These are phyloP conservation scores for Silurus asotus DNA, from an alignment of 2,113 vertebrate genomes.

Conservation along the genomic window DNA sequence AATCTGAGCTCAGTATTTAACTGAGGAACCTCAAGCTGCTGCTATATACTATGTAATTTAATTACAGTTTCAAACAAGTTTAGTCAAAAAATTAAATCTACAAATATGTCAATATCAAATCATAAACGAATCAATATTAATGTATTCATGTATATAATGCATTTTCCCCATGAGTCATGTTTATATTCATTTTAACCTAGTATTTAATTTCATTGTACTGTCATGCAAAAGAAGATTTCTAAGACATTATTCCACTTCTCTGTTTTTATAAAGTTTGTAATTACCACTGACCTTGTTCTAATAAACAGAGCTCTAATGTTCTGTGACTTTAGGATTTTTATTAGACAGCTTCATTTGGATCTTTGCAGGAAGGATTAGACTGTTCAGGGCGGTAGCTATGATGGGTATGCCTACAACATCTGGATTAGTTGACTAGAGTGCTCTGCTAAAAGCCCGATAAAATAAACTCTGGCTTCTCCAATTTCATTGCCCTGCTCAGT, in stretches of 20 bases:
- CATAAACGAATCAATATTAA: neutral
- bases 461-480: constrained; percentile 91
- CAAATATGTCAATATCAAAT: neutral
- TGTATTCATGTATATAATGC: neutral
- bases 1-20: neutral
- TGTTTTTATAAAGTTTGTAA: neutral
- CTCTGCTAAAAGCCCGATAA: constrained; percentile 87
- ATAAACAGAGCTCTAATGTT: neutral
- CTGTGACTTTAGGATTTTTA: constrained; percentile 62
- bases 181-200: neutral
- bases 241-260: neutral
- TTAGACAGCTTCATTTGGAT: constrained; percentile 73
- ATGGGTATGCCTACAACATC: constrained; percentile 71
- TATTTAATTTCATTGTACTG: neutral
- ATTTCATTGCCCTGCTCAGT: constrained; percentile 84
- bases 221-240: neutral
- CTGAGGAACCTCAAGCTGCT: neutral
- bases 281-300: neutral
- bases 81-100: constrained; percentile 4
- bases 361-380: constrained; percentile 69
- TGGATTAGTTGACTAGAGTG: constrained; percentile 79
- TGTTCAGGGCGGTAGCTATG: constrained; percentile 64
- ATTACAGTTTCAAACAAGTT: constrained; percentile 5
- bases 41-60: neutral
- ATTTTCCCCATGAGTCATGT: neutral